A percentile compares a stretch with the other conserved stretches of the same genome.
Conservation (phyloP, 2,888 invertebrate genomes). For the Clusia tigrina region DNA sequence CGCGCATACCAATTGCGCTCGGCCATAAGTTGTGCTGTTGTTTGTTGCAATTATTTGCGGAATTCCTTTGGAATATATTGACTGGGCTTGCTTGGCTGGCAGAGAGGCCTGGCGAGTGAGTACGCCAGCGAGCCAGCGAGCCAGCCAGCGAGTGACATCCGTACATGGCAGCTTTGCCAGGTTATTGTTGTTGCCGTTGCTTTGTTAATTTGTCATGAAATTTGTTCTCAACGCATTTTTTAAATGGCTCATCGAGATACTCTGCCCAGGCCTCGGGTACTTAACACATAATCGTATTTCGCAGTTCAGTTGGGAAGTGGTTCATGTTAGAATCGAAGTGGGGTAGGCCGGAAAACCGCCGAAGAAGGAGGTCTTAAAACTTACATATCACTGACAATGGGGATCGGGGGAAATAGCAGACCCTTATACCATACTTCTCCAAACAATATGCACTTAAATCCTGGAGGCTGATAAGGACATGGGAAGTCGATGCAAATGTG, state of each 20-base stretch:
- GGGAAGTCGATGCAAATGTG: too few species aligned
- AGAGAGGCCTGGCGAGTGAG: not conserved
- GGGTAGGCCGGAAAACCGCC: too few species aligned
- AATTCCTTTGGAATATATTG: slow-evolving; percentile 58
- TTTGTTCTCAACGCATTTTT: slow-evolving; percentile 43
- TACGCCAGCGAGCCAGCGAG: not conserved
- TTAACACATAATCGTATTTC: too few species aligned
- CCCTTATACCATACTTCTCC: too few species aligned
- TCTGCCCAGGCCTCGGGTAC: too few species aligned
- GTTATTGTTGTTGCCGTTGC: slow-evolving; percentile 32
- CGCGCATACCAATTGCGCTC: slow-evolving; percentile 43
- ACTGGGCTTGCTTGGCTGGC: slow-evolving; percentile 40
- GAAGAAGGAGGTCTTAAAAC: too few species aligned
- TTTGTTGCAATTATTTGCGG: slow-evolving; percentile 55
- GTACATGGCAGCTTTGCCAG: slow-evolving; percentile 46
- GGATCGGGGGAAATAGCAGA: too few species aligned
- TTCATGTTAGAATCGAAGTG: too few species aligned
- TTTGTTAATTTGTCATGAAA: slow-evolving; percentile 52
- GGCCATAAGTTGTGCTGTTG: slow-evolving; percentile 48
- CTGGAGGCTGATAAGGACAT: too few species aligned
- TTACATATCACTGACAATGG: too few species aligned
- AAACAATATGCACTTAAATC: too few species aligned
- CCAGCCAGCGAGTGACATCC: slow-evolving; percentile 12
- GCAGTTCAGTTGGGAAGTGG: too few species aligned
- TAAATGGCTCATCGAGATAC: slow-evolving; percentile 37